Conservation (phyloP, 2,797 vertebrate genomes). For the Silurus lanzhouensis region DNA sequence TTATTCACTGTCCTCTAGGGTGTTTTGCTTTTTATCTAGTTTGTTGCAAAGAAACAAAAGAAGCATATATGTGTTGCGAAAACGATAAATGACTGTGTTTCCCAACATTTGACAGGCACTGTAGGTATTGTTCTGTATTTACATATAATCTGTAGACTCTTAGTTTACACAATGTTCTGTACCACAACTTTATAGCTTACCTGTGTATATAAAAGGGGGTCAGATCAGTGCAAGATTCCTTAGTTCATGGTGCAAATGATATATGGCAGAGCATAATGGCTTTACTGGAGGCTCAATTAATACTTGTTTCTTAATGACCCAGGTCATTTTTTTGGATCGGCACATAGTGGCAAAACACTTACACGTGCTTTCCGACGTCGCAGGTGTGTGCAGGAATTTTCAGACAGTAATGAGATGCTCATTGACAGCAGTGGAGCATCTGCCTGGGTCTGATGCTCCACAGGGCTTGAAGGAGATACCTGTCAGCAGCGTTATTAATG, state of each 20-base stretch:
- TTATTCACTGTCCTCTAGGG: too few relatives aligned
- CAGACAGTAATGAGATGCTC: slow-evolving; percentile 62
- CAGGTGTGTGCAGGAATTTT: slow-evolving; percentile 60
- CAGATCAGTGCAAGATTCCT: neutral
- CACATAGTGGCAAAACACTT: slow-evolving; percentile 50
- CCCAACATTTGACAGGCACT: neutral
- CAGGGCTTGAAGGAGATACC: slow-evolving; percentile 64
- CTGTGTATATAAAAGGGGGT: neutral
- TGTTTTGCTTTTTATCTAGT: too few relatives aligned
- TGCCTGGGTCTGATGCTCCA: slow-evolving; percentile 57
- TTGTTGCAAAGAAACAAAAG: too few relatives aligned
- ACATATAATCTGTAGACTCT: neutral
- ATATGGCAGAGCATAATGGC: neutral
- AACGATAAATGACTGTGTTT: too few relatives aligned
- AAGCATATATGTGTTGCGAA: too few relatives aligned
- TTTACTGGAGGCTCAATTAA: neutral
- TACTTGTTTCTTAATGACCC: slow-evolving; percentile 38
- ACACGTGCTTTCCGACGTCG: slow-evolving; percentile 24
- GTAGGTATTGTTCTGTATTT: neutral
- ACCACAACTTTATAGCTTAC: neutral
- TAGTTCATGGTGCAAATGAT: neutral
- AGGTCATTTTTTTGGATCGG: slow-evolving; percentile 41
- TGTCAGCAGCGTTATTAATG: slow-evolving; percentile 63
- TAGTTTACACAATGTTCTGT: neutral
- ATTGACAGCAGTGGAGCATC: slow-evolving; percentile 55